phyloP scores from a whole-genome alignment of 2,113 vertebrate species.

The Engystomops pustulosus region DNA sequence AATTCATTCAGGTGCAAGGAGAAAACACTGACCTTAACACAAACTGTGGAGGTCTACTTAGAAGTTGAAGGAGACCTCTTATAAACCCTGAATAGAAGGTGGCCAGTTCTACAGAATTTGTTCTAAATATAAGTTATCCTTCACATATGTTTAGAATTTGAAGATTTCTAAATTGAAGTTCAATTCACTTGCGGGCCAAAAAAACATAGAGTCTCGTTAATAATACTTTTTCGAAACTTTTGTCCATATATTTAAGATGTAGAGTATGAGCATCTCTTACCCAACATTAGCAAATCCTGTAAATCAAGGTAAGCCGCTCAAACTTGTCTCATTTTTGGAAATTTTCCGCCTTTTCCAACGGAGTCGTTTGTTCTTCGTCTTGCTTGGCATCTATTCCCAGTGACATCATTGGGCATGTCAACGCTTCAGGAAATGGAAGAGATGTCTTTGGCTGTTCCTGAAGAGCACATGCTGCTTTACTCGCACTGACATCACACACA shows the following conservation, averaged over 20 bases:
- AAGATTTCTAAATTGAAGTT: too few relatives aligned
- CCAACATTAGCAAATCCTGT: not conserved
- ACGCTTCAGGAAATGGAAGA: not conserved
- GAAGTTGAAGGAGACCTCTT: too few relatives aligned
- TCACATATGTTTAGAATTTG: too few relatives aligned
- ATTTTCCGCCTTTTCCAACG: not conserved
- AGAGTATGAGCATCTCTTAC: not conserved
- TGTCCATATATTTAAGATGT: not conserved
- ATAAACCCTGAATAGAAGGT: too few relatives aligned
- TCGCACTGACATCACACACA: not conserved
- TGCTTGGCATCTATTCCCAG: not conserved
- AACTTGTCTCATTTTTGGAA: not conserved
- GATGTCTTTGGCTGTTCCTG: not conserved
- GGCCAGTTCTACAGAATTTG: too few relatives aligned
- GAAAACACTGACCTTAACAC: too few relatives aligned
- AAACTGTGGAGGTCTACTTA: too few relatives aligned
- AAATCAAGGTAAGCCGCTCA: not conserved
- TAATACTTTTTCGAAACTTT: too few relatives aligned
- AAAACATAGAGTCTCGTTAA: not conserved
- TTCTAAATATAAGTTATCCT: too few relatives aligned
- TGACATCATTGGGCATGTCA: slow-evolving; percentile 15
- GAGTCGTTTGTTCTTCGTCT: not conserved
- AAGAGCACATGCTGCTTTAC: not conserved
- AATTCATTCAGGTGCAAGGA: too few relatives aligned
- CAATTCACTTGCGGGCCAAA: too few relatives aligned